Evolutionary conservation across 2,888 invertebrate genomes (phyloP).

Genomic region (Gnatocerus cornutus): DNA sequence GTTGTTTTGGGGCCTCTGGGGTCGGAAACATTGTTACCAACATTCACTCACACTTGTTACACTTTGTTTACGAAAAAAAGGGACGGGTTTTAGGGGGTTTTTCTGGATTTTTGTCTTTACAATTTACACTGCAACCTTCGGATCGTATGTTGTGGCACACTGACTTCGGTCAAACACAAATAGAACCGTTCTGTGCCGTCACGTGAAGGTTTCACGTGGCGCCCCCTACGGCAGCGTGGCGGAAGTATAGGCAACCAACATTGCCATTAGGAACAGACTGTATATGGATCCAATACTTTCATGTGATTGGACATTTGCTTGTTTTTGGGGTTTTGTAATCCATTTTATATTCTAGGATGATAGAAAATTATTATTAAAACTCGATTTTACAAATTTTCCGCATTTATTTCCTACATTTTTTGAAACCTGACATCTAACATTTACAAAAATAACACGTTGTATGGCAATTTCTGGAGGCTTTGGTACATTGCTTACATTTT

Average conservation of each 20-base stretch:
- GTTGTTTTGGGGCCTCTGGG: constrained; percentile 23
- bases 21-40: constrained; percentile 9
- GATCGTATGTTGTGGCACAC: constrained; percentile 44
- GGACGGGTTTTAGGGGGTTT: constrained; percentile 16
- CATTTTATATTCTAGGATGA: too few relatives aligned
- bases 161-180: constrained; percentile 46
- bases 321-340: too few relatives aligned
- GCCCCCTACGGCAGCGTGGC: constrained; percentile 4
- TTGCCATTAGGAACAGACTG: too few relatives aligned
- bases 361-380: too few relatives aligned
- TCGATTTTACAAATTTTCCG: too few relatives aligned
- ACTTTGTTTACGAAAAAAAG: constrained; percentile 9
- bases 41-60: constrained; percentile 40
- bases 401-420: too few relatives aligned
- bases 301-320: too few relatives aligned
- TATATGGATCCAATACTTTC: too few relatives aligned
- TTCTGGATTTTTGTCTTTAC: constrained; percentile 2
- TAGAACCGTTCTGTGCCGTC: constrained; percentile 41
- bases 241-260: constrained; percentile 3
- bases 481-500: not conserved
- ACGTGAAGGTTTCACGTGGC: constrained; percentile 23
- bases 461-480: not conserved
- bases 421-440: not conserved
- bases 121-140: constrained; percentile 45
- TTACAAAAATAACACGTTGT: constrained; percentile 1